Conservation (phyloP, 1,140 invertebrate genomes). For the Pararge aegeria region DNA sequence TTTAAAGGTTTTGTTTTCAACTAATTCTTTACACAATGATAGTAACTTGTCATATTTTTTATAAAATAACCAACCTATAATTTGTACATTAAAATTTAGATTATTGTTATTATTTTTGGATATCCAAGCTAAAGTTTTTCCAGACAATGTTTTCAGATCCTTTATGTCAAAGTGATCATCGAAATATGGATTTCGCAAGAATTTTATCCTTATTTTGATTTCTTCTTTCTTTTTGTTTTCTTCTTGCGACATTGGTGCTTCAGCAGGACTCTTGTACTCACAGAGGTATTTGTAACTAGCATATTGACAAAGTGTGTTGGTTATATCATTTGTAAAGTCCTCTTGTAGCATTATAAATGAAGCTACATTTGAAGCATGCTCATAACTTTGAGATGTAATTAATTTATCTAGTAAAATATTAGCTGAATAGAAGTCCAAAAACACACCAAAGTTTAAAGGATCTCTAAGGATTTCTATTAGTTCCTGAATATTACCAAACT, state of each 20-base stretch:
- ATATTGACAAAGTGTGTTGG: conserved; percentile 85
- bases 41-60: conserved; percentile 84
- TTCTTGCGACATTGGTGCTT: conserved; percentile 57
- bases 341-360: conserved; percentile 93
- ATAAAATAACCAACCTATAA: conserved; percentile 85
- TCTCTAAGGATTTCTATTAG: conserved; percentile 88
- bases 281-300: conserved; percentile 88
- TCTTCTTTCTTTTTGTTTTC: conserved; percentile 81
- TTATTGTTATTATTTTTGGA: conserved; percentile 78
- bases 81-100: conserved; percentile 82
- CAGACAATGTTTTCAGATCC: conserved; percentile 84
- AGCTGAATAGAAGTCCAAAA: conserved; percentile 88
- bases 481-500: conserved; percentile 81
- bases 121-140: conserved; percentile 88
- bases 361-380: conserved; percentile 88
- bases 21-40: conserved; percentile 54
- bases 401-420: conserved; percentile 92
- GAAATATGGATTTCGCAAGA: conserved; percentile 88
- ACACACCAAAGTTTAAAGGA: conserved; percentile 93
- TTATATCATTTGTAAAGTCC: conserved; percentile 87
- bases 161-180: conserved; percentile 94
- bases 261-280: conserved; percentile 66
- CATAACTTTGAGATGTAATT: conserved; percentile 84
- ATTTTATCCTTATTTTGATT: conserved; percentile 88
- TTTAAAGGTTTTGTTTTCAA: conserved; percentile 44